These are phyloP conservation scores for Patiria miniata DNA, from an alignment of 35 echinoderm and acorn worm species.

Conservation along the genomic window DNA sequence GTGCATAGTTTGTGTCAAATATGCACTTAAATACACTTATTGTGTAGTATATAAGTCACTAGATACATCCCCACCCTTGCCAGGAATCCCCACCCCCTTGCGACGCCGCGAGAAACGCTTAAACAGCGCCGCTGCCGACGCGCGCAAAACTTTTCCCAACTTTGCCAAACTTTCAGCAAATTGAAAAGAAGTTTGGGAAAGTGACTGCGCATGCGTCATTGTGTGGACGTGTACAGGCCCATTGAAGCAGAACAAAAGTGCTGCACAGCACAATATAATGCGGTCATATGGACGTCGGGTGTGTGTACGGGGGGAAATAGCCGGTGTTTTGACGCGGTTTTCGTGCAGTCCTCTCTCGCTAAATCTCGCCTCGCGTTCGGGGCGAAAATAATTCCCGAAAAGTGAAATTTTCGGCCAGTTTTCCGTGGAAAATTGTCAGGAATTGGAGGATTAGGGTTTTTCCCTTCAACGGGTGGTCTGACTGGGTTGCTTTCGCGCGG, in stretches of 20 bases:
- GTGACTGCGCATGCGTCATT: conserved; percentile 40
- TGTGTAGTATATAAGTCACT: conserved; percentile 20
- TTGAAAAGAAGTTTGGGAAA: conserved; percentile 37
- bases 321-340: not conserved
- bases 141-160: conserved; percentile 33
- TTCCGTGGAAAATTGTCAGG: not conserved
- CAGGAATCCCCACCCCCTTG: conserved; percentile 3
- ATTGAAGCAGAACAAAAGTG: conserved; percentile 57
- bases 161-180: conserved; percentile 29
- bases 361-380: not conserved
- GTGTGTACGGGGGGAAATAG: not conserved
- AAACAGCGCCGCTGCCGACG: conserved; percentile 38
- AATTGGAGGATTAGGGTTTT: not conserved
- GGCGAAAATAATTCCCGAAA: not conserved
- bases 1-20: not conserved
- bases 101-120: conserved; percentile 23
- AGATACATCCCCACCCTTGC: conserved; percentile 4
- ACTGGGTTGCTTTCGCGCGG: not conserved
- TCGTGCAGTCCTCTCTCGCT: not conserved
- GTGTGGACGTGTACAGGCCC: conserved; percentile 24
- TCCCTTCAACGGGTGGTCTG: not conserved
- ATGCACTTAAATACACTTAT: not conserved
- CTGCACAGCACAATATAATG: conserved; percentile 8
- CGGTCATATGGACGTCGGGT: conserved; percentile 11
- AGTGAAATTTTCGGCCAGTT: not conserved